These are phyloP conservation scores for Euclidia mi DNA, from an alignment of 2,888 invertebrate species.

Conservation along the genomic window DNA sequence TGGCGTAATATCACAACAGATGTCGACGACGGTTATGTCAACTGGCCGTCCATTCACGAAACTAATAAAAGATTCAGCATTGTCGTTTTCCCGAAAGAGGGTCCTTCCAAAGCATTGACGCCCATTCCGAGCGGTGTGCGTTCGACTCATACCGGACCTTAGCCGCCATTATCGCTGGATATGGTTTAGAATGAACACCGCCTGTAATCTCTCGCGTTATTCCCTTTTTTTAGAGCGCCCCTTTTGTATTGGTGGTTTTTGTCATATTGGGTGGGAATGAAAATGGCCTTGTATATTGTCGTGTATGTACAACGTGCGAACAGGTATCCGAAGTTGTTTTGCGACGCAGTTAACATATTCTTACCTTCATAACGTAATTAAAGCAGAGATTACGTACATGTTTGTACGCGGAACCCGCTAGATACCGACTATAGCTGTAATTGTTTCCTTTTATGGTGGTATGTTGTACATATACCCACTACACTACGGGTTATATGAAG, in stretches of 20 bases:
- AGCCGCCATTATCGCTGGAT: constrained; percentile 75
- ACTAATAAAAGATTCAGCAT: constrained; percentile 90
- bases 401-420: constrained; percentile 8
- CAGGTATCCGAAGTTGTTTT: constrained; percentile 39
- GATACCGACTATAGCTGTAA: constrained; percentile 15
- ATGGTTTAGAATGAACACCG: constrained; percentile 74
- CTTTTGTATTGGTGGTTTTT: constrained; percentile 53
- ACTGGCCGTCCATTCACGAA: constrained; percentile 87
- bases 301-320: constrained; percentile 39
- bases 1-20: constrained; percentile 88
- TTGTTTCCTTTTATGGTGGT: constrained; percentile 15
- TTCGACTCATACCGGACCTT: constrained; percentile 72
- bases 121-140: constrained; percentile 66
- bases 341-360: constrained; percentile 28
- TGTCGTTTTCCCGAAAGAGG: constrained; percentile 83
- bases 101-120: constrained; percentile 76
- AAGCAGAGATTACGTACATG: constrained; percentile 30
- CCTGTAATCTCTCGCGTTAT: constrained; percentile 63
- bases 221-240: constrained; percentile 51
- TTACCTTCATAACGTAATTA: constrained; percentile 37
- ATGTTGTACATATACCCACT: not conserved
- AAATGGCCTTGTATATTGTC: constrained; percentile 35
- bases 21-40: constrained; percentile 88
- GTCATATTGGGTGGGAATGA: constrained; percentile 52
- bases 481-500: too few species aligned